Evolutionary conservation across 2,797 vertebrate genomes (phyloP).

Genomic region (Malacoctenus gilli): DNA sequence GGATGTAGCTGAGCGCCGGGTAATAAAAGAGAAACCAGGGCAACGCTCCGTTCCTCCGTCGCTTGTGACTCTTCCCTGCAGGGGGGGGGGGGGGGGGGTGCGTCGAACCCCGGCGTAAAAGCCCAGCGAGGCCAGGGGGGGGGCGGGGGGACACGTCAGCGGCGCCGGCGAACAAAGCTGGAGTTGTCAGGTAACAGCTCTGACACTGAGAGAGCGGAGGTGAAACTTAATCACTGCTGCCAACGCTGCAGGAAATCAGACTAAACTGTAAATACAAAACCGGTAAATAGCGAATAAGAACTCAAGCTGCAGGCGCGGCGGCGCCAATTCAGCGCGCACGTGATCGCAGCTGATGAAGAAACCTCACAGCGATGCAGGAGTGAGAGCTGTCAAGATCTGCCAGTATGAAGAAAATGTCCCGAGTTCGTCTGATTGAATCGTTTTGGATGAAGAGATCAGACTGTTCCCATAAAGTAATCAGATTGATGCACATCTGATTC

Average conservation of each 20-base stretch:
- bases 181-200: constrained; percentile 39
- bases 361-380: no score
- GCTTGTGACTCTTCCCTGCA: constrained; percentile 39
- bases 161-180: constrained; percentile 37
- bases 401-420: no score
- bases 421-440: no score
- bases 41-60: constrained; percentile 40
- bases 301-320: not conserved
- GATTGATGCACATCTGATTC: no score
- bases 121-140: no score
- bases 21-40: constrained; percentile 41
- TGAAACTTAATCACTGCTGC: constrained; percentile 43
- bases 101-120: no score
- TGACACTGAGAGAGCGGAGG: constrained; percentile 24
- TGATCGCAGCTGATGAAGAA: no score
- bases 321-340: constrained; percentile 1
- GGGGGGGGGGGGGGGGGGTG: no score
- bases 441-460: no score
- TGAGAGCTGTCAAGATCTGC: no score
- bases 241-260: constrained; percentile 24
- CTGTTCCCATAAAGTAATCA: no score
- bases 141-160: no score
- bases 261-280: constrained; percentile 36
- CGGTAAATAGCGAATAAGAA: constrained; percentile 17
- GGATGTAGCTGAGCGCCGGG: constrained; percentile 30